A percentile compares a stretch with the other conserved stretches of the same genome.
phyloP scores from a whole-genome alignment of 2,797 vertebrate genomes.

The Silurus lanzhouensis region DNA sequence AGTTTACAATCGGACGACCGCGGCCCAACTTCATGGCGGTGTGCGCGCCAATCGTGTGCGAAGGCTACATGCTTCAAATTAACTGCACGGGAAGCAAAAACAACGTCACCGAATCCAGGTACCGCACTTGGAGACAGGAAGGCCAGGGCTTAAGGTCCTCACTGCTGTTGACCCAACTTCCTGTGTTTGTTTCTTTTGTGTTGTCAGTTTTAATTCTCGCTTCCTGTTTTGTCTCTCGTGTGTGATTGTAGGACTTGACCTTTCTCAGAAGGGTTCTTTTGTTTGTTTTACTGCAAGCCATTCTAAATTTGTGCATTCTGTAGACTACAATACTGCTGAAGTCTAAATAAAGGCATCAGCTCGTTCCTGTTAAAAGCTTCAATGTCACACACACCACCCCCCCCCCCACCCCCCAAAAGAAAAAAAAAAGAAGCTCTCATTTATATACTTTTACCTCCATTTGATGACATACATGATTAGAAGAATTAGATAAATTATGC shows the following conservation, averaged over 20 bases:
- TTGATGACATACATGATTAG: not conserved
- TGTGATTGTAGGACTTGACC: constrained; percentile 27
- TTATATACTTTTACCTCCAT: not conserved
- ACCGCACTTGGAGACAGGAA: constrained; percentile 24
- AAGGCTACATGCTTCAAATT: constrained; percentile 78
- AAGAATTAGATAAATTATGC: not conserved
- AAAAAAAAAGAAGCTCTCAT: not conserved
- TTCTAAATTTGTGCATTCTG: not conserved
- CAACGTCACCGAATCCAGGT: constrained; percentile 89
- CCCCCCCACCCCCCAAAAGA: too few species aligned
- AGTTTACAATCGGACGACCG: constrained; percentile 90
- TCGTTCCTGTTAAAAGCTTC: not conserved
- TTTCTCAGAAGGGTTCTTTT: constrained; percentile 37
- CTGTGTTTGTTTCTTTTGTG: constrained; percentile 48
- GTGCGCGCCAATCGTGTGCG: constrained; percentile 79
- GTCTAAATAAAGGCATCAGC: not conserved
- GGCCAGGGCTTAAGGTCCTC: constrained; percentile 10
- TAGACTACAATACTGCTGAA: not conserved
- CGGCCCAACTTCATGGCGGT: constrained; percentile 89
- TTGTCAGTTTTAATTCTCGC: constrained; percentile 37
- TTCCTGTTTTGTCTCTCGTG: constrained; percentile 41
- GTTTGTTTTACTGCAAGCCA: constrained; percentile 11
- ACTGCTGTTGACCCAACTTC: constrained; percentile 26
- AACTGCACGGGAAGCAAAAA: constrained; percentile 80
- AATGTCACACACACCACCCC: not conserved